phyloP scores from a whole-genome alignment of 2,797 vertebrate species.

The Ara ararauna region DNA sequence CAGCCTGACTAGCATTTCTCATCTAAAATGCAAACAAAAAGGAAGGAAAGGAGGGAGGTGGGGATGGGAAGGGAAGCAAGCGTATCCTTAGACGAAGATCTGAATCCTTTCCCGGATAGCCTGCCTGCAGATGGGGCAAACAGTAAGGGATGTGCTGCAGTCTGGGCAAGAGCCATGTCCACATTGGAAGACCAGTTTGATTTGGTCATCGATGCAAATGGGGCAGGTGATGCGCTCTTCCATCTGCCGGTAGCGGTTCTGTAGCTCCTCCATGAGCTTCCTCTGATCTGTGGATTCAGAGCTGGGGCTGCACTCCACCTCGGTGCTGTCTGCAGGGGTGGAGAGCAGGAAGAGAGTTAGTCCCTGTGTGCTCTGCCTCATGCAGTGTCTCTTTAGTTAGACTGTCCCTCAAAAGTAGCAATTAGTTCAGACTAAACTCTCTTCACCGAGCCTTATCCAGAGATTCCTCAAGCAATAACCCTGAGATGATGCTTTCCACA shows the following conservation, averaged over 20 bases:
- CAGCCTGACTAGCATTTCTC: neutral
- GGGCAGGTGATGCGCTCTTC: constrained; percentile 98
- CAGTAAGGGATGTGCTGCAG: constrained; percentile 90
- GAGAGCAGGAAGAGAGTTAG: neutral
- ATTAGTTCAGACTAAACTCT: neutral
- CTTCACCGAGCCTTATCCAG: neutral
- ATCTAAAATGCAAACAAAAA: neutral
- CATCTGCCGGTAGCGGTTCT: constrained; percentile 97
- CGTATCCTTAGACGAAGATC: constrained; percentile 86
- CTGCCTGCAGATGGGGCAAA: constrained; percentile 97
- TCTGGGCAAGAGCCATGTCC: constrained; percentile 96
- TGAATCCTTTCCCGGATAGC: constrained; percentile 94
- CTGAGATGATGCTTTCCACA: neutral
- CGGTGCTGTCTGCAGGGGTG: constrained; percentile 87
- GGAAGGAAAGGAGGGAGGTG: neutral
- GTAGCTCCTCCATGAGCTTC: constrained; percentile 97
- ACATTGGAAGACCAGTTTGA: constrained; percentile 98
- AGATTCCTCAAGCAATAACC: neutral
- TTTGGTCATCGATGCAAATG: constrained; percentile 98
- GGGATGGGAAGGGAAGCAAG: neutral
- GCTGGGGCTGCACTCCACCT: constrained; percentile 88
- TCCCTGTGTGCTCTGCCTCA: neutral
- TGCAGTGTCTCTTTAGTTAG: neutral
- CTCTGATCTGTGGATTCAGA: constrained; percentile 87
- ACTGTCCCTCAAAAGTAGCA: neutral